Conservation (phyloP, 64 coral and sea anemone genomes). For the Pocillopora verrucosa region DNA sequence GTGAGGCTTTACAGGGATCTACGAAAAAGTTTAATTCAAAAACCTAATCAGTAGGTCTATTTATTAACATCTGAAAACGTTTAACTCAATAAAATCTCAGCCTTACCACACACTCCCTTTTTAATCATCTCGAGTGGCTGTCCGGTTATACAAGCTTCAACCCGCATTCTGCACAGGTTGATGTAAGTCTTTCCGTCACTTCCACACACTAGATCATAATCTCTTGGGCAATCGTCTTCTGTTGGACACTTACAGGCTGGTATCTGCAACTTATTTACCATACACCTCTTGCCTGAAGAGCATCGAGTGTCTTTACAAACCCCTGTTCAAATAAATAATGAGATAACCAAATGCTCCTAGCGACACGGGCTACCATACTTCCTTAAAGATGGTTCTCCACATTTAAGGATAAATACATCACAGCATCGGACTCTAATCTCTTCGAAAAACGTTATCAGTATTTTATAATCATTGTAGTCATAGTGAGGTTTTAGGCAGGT, state of each 20-base stretch:
- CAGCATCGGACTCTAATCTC: too few relatives aligned
- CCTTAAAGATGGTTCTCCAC: too few relatives aligned
- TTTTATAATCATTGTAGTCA: too few relatives aligned
- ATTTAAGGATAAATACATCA: too few relatives aligned
- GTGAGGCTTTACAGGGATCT: conserved; percentile 58
- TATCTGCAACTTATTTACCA: not conserved
- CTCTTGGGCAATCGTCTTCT: conserved; percentile 59
- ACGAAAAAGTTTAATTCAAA: not conserved
- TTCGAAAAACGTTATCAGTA: too few relatives aligned
- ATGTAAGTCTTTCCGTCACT: conserved; percentile 57
- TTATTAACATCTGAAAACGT: too few relatives aligned
- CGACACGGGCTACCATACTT: too few relatives aligned
- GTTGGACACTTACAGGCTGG: conserved; percentile 51
- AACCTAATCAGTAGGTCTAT: too few relatives aligned
- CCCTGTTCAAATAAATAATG: not conserved
- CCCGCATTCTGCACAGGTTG: conserved; percentile 57
- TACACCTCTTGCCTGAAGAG: conserved; percentile 33
- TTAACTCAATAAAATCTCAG: too few relatives aligned
- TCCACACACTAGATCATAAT: conserved; percentile 69
- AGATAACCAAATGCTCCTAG: too few relatives aligned
- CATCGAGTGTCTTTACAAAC: conserved; percentile 29
- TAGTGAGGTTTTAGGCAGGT: too few relatives aligned
- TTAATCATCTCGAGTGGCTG: conserved; percentile 10
- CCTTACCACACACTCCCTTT: conserved; percentile 67
- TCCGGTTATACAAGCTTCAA: conserved; percentile 59